Conservation (phyloP, 2,113 vertebrate species). For the Sapayoa aenigma region DNA sequence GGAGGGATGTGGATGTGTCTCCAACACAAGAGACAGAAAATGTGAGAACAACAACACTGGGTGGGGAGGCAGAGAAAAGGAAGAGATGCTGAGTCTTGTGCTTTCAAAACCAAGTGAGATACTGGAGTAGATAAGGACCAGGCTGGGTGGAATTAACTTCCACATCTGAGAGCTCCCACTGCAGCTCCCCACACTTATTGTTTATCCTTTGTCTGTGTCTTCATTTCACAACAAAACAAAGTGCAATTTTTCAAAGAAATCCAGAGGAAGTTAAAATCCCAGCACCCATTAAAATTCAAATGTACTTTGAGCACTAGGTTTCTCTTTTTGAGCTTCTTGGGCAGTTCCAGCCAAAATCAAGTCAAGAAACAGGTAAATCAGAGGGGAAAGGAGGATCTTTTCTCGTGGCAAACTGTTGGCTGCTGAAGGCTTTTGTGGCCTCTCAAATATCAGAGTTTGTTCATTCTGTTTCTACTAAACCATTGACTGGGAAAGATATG, state of each 20-base stretch:
- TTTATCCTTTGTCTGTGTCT: neutral
- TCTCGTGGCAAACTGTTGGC: neutral
- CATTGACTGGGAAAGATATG: neutral
- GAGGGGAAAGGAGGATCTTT: neutral
- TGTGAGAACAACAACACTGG: neutral
- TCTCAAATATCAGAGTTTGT: neutral
- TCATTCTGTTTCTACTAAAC: neutral
- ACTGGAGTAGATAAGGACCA: neutral
- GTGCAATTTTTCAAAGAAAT: conserved; percentile 2
- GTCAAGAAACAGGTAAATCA: neutral
- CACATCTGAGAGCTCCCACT: neutral
- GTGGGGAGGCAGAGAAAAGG: neutral
- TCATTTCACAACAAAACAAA: neutral
- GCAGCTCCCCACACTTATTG: neutral
- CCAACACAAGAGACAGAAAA: neutral
- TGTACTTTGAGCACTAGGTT: neutral
- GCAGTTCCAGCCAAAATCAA: neutral
- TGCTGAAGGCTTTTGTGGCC: neutral
- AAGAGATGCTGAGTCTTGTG: neutral
- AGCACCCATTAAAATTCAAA: neutral
- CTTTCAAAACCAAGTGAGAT: neutral
- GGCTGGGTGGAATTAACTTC: neutral
- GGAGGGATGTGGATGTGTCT: neutral
- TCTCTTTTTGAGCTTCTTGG: neutral
- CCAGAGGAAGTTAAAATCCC: neutral